Evolutionary conservation across 1,140 invertebrate genomes (phyloP).

Genomic region (Polypedilum pembai): DNA sequence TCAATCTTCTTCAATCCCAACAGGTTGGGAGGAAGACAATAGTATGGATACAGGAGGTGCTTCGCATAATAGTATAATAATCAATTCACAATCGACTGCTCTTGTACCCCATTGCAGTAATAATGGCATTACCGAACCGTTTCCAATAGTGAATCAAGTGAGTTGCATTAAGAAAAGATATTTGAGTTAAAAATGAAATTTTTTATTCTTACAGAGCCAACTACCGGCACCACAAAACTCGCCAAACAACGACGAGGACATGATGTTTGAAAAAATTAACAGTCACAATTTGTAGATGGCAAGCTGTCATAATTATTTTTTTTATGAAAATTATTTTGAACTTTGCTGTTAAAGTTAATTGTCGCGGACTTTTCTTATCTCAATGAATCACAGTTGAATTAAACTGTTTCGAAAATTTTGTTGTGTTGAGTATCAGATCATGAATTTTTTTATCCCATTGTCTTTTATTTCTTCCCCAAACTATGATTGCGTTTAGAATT

Average conservation of each 20-base stretch:
- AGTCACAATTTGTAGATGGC: conserved; percentile 11
- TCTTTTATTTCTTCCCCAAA: no score
- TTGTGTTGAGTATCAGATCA: no score
- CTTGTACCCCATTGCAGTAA: conserved; percentile 20
- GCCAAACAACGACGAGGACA: neutral
- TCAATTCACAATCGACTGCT: neutral
- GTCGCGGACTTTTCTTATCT: no score
- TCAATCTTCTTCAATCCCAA: neutral
- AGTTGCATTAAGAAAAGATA: neutral
- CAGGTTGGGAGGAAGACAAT: neutral
- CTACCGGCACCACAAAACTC: conserved; percentile 10
- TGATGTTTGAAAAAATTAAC: conserved; percentile 5
- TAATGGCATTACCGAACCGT: neutral
- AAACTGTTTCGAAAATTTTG: no score
- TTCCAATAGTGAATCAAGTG: conserved; percentile 1
- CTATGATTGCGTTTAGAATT: no score
- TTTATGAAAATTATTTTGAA: neutral
- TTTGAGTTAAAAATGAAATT: neutral
- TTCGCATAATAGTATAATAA: neutral
- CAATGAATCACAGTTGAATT: no score
- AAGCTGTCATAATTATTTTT: neutral
- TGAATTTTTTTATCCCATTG: no score
- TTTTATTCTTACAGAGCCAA: neutral
- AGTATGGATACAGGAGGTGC: conserved; percentile 17
- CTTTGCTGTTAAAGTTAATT: neutral